Evolutionary conservation across 2,113 vertebrate genomes (phyloP).

Genomic region (Leptocoma aspasia): DNA sequence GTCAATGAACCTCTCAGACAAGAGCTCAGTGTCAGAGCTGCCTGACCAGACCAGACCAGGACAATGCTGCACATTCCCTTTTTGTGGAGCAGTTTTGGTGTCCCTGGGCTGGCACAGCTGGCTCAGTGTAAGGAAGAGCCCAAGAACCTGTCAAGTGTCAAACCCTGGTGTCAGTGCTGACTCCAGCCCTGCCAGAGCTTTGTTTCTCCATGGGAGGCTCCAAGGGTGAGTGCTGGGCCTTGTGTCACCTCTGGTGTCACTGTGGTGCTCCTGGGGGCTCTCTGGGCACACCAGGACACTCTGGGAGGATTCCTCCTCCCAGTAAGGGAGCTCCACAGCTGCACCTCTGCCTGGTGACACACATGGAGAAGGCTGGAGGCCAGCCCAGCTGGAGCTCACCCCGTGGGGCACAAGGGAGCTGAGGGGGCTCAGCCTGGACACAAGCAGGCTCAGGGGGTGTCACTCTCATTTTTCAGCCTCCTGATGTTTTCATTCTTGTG

Average conservation of each 20-base stretch:
- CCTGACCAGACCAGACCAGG: neutral
- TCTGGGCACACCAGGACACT: neutral
- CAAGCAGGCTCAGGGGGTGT: neutral
- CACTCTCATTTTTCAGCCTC: no score
- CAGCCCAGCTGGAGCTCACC: neutral
- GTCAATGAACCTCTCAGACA: accelerated
- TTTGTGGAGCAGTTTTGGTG: neutral
- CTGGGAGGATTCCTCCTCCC: neutral
- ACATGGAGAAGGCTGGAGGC: neutral
- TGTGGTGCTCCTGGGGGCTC: neutral
- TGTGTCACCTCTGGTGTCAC: neutral
- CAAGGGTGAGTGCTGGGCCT: neutral
- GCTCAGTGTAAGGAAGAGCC: neutral
- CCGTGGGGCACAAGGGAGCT: neutral
- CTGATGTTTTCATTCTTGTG: no score
- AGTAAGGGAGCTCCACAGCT: accelerated
- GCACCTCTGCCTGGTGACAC: neutral
- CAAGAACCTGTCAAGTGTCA: neutral
- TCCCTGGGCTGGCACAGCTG: neutral
- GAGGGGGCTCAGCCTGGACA: neutral
- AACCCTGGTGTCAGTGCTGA: neutral
- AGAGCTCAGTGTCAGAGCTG: neutral
- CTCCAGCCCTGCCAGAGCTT: neutral
- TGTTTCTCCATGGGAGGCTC: neutral
- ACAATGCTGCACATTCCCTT: no score